phyloP scores from a whole-genome alignment of 1,140 invertebrate species.

The Reticulitermes speratus region DNA sequence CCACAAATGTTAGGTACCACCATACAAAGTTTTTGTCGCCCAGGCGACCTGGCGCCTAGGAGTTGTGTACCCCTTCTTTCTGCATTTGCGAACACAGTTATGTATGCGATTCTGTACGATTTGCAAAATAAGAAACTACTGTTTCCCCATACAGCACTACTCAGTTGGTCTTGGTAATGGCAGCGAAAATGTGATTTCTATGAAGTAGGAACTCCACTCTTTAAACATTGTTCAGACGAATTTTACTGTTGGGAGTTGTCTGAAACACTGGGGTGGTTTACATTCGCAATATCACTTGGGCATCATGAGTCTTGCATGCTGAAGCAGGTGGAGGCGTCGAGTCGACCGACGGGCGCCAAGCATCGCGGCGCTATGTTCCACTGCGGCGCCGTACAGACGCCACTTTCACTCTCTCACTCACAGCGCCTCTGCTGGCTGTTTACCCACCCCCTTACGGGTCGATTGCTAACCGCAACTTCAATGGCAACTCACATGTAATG shows the following conservation, averaged over 20 bases:
- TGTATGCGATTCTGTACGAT: no score
- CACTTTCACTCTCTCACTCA: background rate
- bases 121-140: no score
- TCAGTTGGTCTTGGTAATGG: no score
- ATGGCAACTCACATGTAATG: no score
- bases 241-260: background rate
- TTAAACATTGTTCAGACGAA: background rate
- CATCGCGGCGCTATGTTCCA: background rate
- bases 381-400: background rate
- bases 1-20: no score
- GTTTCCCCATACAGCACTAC: no score
- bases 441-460: background rate
- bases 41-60: no score
- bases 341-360: background rate
- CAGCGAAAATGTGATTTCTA: no score
- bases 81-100: no score
- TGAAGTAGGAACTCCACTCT: no score
- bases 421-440: background rate
- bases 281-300: background rate
- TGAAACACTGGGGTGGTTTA: background rate
- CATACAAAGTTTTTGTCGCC: no score
- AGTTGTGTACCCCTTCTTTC: no score
- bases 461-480: background rate
- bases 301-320: background rate
- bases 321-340: slow-evolving; percentile 4